These are phyloP conservation scores for Petrocephalus sullivani DNA, from an alignment of 2,797 vertebrate species.

Conservation along the genomic window DNA sequence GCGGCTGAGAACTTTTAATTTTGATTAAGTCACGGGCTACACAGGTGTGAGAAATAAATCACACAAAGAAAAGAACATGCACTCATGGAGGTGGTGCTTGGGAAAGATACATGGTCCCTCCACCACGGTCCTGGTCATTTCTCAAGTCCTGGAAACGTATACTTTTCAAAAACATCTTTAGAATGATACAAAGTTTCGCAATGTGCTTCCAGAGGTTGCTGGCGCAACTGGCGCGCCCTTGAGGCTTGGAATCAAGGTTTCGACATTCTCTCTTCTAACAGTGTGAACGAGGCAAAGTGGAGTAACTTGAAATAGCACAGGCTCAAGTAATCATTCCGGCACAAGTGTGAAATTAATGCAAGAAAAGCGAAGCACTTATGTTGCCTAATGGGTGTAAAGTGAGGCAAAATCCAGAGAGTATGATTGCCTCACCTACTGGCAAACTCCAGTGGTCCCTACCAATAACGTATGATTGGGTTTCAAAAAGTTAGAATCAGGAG, in stretches of 20 bases:
- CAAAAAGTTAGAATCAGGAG: background rate
- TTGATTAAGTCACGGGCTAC: background rate
- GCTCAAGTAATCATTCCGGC: background rate
- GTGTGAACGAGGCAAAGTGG: background rate
- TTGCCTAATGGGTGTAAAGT: constrained; percentile 1
- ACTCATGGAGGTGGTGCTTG: background rate
- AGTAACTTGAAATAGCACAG: constrained; percentile 20
- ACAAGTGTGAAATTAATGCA: constrained; percentile 12
- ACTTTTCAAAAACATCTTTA: constrained; percentile 7
- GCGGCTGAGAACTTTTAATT: background rate
- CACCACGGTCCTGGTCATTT: background rate
- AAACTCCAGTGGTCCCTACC: background rate
- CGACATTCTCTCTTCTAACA: background rate
- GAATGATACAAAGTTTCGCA: background rate
- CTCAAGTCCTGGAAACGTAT: background rate
- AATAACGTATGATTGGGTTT: background rate
- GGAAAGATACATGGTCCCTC: background rate
- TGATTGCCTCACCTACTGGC: background rate
- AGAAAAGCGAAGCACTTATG: constrained; percentile 1
- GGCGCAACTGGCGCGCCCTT: background rate
- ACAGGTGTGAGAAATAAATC: background rate
- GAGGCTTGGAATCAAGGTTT: background rate
- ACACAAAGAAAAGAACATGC: background rate
- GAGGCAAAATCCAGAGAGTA: background rate
- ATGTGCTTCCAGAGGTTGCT: background rate